Percentiles rank a stretch among this genome's conserved stretches.
Conservation (phyloP, 2,888 invertebrate genomes). For the Nephrotoma guestfalica region DNA sequence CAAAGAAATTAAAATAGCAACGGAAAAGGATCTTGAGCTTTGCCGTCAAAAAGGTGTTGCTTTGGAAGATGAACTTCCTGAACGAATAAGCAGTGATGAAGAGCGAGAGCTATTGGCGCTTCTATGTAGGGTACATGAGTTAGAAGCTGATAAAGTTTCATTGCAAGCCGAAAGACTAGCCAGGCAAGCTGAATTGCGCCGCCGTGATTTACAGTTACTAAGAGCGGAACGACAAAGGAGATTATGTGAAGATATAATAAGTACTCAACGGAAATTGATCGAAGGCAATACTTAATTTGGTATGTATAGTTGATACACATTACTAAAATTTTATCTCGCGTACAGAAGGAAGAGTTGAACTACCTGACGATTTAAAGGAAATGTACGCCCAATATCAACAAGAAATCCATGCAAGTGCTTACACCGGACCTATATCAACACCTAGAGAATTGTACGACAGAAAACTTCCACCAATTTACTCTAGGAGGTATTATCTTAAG, state of each 20-base stretch:
- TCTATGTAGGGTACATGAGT: constrained; percentile 81
- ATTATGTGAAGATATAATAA: constrained; percentile 83
- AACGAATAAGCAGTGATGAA: constrained; percentile 70
- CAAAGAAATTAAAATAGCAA: constrained; percentile 55
- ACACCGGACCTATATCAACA: constrained; percentile 34
- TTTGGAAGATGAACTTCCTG: constrained; percentile 78
- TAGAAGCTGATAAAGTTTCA: constrained; percentile 89
- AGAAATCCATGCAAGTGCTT: constrained; percentile 72
- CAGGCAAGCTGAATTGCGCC: constrained; percentile 70
- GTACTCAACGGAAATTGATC: constrained; percentile 68
- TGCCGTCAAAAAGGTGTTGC: constrained; percentile 64
- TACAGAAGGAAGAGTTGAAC: constrained; percentile 48
- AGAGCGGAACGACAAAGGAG: constrained; percentile 71
- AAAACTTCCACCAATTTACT: constrained; percentile 31
- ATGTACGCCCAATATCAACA: constrained; percentile 72
- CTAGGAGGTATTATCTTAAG: constrained; percentile 24
- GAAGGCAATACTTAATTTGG: constrained; percentile 40
- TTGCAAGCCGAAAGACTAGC: constrained; percentile 76
- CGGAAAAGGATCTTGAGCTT: constrained; percentile 67
- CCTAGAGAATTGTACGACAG: constrained; percentile 27
- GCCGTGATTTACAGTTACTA: constrained; percentile 69
- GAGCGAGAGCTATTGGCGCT: constrained; percentile 73
- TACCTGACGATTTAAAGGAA: constrained; percentile 63
- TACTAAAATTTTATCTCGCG: constrained; percentile 16
- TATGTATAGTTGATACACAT: not conserved